phyloP scores from a whole-genome alignment of 1,140 invertebrate species.

The Drosophila yakuba region DNA sequence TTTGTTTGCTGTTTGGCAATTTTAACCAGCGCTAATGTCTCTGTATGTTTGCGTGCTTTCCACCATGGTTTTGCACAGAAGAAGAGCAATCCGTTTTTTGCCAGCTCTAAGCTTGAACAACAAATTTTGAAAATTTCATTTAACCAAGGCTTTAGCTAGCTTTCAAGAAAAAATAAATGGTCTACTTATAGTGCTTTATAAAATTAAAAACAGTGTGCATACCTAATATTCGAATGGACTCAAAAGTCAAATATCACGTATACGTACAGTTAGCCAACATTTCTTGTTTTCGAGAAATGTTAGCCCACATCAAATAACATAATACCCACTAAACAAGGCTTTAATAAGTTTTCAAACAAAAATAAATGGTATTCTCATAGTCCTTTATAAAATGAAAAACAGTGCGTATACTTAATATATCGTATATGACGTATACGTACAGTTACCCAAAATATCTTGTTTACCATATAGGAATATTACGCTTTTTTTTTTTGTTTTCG shows the following conservation, averaged over 20 bases:
- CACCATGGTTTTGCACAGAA: constrained; percentile 12
- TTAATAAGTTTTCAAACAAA: background rate
- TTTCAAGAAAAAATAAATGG: too few relatives aligned
- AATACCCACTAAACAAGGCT: background rate
- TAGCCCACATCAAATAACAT: background rate
- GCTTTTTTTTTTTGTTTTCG: background rate
- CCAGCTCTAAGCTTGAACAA: constrained; percentile 9
- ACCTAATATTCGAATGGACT: background rate
- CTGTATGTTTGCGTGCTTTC: constrained; percentile 16
- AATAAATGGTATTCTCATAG: too few relatives aligned
- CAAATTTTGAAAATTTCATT: constrained; percentile 21
- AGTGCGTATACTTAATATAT: background rate
- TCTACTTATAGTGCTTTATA: too few relatives aligned
- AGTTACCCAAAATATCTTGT: background rate
- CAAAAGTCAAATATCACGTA: background rate
- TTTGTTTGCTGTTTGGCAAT: constrained; percentile 50
- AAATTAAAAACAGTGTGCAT: background rate
- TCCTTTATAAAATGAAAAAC: too few relatives aligned
- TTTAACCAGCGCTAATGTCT: constrained; percentile 67
- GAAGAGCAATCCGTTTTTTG: constrained; percentile 27
- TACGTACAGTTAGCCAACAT: background rate
- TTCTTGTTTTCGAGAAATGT: background rate
- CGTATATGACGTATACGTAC: background rate
- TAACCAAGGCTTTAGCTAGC: background rate
- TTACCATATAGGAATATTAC: background rate